Conservation (phyloP, 2,888 invertebrate genomes). For the Drosophila lutescens region DNA sequence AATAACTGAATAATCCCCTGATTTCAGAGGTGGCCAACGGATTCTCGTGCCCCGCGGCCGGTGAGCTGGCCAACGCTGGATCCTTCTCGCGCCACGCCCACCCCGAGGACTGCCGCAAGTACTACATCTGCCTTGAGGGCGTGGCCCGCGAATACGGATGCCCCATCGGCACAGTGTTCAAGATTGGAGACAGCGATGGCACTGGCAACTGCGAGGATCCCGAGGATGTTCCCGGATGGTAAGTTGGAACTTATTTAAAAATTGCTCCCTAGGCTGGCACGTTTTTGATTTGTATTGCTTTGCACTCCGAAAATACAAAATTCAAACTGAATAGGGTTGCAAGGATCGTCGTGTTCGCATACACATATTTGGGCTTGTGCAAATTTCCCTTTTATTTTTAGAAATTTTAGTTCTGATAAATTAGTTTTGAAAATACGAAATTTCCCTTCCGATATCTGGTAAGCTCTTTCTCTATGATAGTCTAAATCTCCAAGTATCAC, state of each 20-base stretch:
- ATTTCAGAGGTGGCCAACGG: slow-evolving; percentile 94
- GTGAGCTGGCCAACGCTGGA: slow-evolving; percentile 92
- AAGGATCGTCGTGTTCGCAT: background rate
- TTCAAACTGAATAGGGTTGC: no score
- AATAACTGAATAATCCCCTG: fast-evolving
- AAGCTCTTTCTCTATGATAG: no score
- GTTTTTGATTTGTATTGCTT: slow-evolving; percentile 57
- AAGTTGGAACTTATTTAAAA: slow-evolving; percentile 83
- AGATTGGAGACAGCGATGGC: slow-evolving; percentile 95
- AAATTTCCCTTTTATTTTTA: background rate
- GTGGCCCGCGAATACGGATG: slow-evolving; percentile 97
- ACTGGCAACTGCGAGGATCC: slow-evolving; percentile 97
- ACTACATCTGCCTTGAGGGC: slow-evolving; percentile 96
- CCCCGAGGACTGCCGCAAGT: slow-evolving; percentile 97
- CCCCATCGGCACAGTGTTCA: slow-evolving; percentile 97
- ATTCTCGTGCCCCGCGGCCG: slow-evolving; percentile 92
- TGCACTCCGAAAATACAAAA: slow-evolving; percentile 22
- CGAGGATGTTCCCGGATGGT: slow-evolving; percentile 98
- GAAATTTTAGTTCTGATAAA: no score
- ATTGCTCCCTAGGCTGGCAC: slow-evolving; percentile 32
- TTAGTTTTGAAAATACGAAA: no score
- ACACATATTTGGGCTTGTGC: background rate
- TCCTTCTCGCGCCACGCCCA: slow-evolving; percentile 98
- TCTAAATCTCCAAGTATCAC: no score
- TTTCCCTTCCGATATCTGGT: no score